Evolutionary conservation across 2,113 vertebrate genomes (phyloP).

Genomic region (Pavo muticus): DNA sequence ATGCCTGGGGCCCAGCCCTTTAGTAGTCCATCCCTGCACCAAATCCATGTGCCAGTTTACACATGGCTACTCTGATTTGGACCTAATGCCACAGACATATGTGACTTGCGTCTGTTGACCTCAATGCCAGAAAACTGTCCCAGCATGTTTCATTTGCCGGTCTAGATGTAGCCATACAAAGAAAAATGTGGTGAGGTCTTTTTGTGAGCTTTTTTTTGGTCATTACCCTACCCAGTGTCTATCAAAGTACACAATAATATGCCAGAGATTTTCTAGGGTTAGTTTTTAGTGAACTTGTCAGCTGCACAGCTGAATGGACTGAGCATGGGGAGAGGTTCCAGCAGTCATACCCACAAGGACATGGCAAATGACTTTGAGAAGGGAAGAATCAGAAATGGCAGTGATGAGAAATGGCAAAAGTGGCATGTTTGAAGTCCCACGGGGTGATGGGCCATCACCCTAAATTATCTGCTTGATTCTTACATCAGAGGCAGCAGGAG

Average conservation of each 20-base stretch:
- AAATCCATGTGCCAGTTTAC: neutral
- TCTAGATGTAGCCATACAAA: neutral
- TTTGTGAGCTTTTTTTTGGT: neutral
- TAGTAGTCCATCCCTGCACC: rapidly evolving
- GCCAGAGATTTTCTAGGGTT: neutral
- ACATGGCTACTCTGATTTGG: rapidly evolving
- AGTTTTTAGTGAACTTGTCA: neutral
- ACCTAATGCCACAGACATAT: rapidly evolving
- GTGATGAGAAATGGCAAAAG: neutral
- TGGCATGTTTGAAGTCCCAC: neutral
- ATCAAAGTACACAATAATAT: too few relatives aligned
- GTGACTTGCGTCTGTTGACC: neutral
- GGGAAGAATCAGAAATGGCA: neutral
- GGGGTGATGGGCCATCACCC: neutral
- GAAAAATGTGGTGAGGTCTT: neutral
- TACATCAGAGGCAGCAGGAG: neutral
- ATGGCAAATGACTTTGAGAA: neutral
- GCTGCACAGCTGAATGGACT: neutral
- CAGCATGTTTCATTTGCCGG: neutral
- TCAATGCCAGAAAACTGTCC: neutral
- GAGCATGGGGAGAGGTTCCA: neutral
- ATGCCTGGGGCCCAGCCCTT: neutral
- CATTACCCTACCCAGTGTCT: neutral
- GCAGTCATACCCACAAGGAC: neutral
- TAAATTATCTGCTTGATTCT: neutral